Evolutionary conservation across 2,888 invertebrate genomes (phyloP).

Genomic region (Harmothoe impar): DNA sequence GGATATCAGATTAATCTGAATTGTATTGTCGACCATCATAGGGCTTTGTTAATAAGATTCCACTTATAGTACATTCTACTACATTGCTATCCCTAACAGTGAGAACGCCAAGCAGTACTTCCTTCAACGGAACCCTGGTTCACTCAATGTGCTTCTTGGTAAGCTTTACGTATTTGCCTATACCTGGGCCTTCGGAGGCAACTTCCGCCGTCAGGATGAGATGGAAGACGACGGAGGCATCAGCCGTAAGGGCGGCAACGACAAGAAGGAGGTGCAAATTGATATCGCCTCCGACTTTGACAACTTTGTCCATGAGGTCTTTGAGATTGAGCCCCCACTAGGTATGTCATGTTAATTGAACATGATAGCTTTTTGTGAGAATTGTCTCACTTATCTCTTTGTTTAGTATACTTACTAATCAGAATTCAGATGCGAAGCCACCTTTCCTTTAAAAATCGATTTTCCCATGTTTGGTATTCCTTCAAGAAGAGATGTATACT

Average conservation of each 20-base stretch:
- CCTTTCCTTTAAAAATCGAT: no score
- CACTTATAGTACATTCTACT: no score
- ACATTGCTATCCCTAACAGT: not conserved
- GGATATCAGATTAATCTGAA: no score
- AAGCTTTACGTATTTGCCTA: conserved; percentile 83
- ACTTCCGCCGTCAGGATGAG: conserved; percentile 80
- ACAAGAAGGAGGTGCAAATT: conserved; percentile 70
- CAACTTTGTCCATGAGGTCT: conserved; percentile 81
- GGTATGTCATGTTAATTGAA: conserved; percentile 73
- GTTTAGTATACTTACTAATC: no score
- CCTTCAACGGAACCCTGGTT: conserved; percentile 80
- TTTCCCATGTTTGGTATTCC: no score
- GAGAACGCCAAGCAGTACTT: conserved; percentile 75
- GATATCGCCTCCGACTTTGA: conserved; percentile 83
- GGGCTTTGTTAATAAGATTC: no score
- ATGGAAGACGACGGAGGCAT: conserved; percentile 77
- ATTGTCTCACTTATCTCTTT: not conserved
- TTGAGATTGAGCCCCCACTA: conserved; percentile 82
- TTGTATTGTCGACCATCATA: no score
- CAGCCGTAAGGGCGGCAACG: conserved; percentile 70
- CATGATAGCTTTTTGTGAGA: no score
- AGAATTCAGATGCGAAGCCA: no score
- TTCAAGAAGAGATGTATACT: no score
- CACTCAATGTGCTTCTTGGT: conserved; percentile 79
- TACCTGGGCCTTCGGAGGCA: conserved; percentile 83